phyloP scores from a whole-genome alignment of 2,113 vertebrate species.

The Garra rufa region DNA sequence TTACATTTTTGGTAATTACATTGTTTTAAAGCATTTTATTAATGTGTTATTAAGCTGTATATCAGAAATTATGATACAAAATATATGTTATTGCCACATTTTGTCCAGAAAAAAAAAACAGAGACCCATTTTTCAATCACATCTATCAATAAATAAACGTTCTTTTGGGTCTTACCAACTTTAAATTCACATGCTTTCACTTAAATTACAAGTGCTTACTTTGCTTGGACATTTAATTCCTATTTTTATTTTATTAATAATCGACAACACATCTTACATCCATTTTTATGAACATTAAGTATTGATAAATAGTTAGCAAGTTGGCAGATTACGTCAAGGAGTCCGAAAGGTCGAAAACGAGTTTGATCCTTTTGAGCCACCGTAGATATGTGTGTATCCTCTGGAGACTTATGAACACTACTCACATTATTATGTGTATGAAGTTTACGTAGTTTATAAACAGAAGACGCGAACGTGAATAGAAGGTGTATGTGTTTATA shows the following conservation, averaged over 20 bases:
- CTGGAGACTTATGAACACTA: neutral
- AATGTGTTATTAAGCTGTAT: neutral
- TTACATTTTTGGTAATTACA: neutral
- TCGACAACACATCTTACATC: neutral
- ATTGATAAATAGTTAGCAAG: neutral
- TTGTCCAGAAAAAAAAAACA: neutral
- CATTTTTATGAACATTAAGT: neutral
- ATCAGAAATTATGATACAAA: too few relatives aligned
- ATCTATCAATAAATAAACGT: neutral
- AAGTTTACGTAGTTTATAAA: neutral
- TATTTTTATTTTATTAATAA: neutral
- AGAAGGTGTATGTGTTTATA: neutral
- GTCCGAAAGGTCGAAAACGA: neutral
- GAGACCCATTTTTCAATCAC: neutral
- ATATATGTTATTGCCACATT: neutral
- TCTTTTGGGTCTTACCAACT: neutral
- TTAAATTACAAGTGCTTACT: neutral
- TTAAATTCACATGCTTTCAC: neutral
- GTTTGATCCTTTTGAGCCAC: constrained; percentile 19
- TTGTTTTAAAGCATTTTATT: neutral
- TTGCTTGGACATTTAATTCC: neutral
- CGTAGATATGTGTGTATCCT: constrained; percentile 17
- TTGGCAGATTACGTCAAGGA: neutral
- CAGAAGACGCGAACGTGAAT: neutral
- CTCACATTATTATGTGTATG: neutral